Conservation (phyloP, 2,888 invertebrate species). For the Sthenelais limicola region DNA sequence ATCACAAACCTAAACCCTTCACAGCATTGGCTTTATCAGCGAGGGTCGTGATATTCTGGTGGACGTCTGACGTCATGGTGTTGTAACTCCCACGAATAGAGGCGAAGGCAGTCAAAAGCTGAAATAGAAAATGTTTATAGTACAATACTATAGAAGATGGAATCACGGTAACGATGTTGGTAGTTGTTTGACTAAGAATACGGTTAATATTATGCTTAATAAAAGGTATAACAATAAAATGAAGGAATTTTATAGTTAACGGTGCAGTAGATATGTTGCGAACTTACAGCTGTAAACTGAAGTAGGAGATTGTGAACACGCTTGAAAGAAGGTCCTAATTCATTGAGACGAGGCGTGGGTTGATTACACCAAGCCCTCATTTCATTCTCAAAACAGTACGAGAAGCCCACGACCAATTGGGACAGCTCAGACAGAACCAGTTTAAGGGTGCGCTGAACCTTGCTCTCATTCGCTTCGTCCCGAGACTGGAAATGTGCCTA, state of each 20-base stretch:
- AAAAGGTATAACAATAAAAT: too few species aligned
- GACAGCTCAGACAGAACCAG: conserved; percentile 63
- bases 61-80: conserved; percentile 10
- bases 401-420: conserved; percentile 64
- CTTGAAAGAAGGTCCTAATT: conserved; percentile 63
- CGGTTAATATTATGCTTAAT: too few species aligned
- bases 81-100: conserved; percentile 27
- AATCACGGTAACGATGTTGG: too few species aligned
- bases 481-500: too few species aligned
- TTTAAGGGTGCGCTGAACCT: conserved; percentile 56
- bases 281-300: conserved; percentile 54
- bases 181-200: too few species aligned
- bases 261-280: too few species aligned
- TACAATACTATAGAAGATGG: too few species aligned
- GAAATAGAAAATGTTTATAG: neutral
- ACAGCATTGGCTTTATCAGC: conserved; percentile 1
- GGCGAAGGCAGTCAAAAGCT: conserved; percentile 17
- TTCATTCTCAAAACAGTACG: conserved; percentile 66
- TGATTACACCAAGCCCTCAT: conserved; percentile 67
- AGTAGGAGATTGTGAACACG: conserved; percentile 59
- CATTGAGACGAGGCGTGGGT: conserved; percentile 58
- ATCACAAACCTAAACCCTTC: conserved; percentile 6
- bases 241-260: neutral
- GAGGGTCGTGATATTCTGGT: neutral
- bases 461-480: conserved; percentile 53